Base-by-base conservation (phyloP, 2,797 vertebrate genomes). In the Phoxinus dragarum region DNA sequence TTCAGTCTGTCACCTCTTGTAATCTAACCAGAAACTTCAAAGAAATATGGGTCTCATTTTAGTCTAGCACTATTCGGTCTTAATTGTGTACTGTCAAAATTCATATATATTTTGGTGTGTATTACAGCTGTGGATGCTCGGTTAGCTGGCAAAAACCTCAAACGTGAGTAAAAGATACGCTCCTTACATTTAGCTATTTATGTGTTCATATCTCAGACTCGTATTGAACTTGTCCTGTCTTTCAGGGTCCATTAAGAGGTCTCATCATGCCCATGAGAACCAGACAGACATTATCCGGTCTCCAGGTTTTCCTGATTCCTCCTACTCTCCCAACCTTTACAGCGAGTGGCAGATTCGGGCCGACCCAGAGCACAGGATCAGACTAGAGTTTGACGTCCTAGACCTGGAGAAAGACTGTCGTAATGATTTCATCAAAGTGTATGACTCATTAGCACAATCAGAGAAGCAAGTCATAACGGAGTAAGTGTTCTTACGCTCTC, bases 391-490 rank as follows among this genome's bases (percentile, higher is more conserved):
- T 93, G 94, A 92, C 76, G 96, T 95, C 0, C 93, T 99, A 83
- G 95, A 95, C 72, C 87, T 99, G 72, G 96, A 98, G 31, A 90
- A 94, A 2, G 79, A 94, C 49, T 93, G 90, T 14, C 67, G 84
- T n/a, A 91, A 94, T 0, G 97, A 99, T 94, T 95, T 97, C 88
- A 93, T 99, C 88, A 94, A 90, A 34, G 93, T 99, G 81, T 99
- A 99, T 5, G 92, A 99, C 91, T 96, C 97, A 0, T 94, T 99
- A 87, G 97, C 92, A n/a, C 95, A 97, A 0, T 92, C 97, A 19
- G 95, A 97, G 75, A 90, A 92, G 11, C 92, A 90, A 0, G 68
- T 94, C 0, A 86, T 99, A 89, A 95, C 95, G 36, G 96, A 95
- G 98, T 99, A 91, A 94, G 97, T 86, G 23, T 2, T 19, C 3